These are phyloP conservation scores for Cheilosia urbana DNA, from an alignment of 2,888 invertebrate genomes.

Conservation along the genomic window DNA sequence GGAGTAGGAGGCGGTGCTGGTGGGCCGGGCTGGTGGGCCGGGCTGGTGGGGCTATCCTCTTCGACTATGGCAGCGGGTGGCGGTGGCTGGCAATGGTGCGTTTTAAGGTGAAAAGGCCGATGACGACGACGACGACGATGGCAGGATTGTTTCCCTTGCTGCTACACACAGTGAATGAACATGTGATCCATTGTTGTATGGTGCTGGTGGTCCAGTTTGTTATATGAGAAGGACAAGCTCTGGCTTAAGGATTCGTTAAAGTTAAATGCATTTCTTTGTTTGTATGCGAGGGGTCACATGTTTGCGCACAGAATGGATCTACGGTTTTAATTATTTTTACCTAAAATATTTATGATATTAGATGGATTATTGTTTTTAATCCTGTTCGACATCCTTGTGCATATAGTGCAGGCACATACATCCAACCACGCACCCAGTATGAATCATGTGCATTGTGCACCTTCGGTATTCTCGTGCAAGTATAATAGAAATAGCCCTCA, in stretches of 20 bases:
- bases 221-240: slow-evolving; percentile 42
- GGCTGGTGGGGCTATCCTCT: not conserved
- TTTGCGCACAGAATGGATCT: slow-evolving; percentile 18
- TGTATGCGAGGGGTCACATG: slow-evolving; percentile 46
- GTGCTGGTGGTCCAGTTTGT: slow-evolving; percentile 49
- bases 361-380: slow-evolving; percentile 40
- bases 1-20: slow-evolving; percentile 12
- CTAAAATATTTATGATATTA: slow-evolving; percentile 41
- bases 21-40: not conserved
- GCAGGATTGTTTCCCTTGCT: slow-evolving; percentile 60
- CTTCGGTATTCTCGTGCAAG: too few relatives aligned
- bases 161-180: slow-evolving; percentile 45
- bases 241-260: slow-evolving; percentile 58
- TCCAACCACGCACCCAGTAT: too few relatives aligned
- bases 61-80: not conserved
- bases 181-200: slow-evolving; percentile 66
- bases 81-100: slow-evolving; percentile 50
- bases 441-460: not conserved
- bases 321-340: slow-evolving; percentile 53
- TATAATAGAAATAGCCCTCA: too few relatives aligned
- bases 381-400: slow-evolving; percentile 13
- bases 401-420: not conserved
- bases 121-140: slow-evolving; percentile 5
- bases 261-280: slow-evolving; percentile 64
- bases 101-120: slow-evolving; percentile 70